Evolutionary conservation across 2,888 invertebrate genomes (phyloP).

Genomic region (Amaurobius ferox): DNA sequence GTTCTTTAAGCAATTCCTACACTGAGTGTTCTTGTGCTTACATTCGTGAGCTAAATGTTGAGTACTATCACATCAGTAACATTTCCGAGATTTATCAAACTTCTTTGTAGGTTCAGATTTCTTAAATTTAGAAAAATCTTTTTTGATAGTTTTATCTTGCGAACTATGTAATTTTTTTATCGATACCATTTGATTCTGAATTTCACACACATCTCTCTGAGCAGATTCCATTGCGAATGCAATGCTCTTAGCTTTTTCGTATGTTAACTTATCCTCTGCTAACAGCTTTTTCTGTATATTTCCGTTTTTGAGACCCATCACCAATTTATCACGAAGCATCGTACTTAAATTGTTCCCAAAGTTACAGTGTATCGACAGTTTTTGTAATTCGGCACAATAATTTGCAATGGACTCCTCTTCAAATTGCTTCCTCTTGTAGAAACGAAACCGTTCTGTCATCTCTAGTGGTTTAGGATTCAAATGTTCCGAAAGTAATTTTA

Average conservation of each 20-base stretch:
- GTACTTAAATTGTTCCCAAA: slow-evolving; percentile 46
- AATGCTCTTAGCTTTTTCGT: slow-evolving; percentile 43
- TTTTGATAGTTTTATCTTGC: slow-evolving; percentile 43
- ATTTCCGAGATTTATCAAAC: slow-evolving; percentile 48
- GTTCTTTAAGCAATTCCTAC: slow-evolving; percentile 49
- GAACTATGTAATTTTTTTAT: slow-evolving; percentile 43
- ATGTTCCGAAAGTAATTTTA: slow-evolving; percentile 50
- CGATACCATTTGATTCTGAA: slow-evolving; percentile 53
- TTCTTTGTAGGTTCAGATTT: slow-evolving; percentile 45
- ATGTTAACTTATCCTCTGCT: slow-evolving; percentile 8
- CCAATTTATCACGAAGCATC: slow-evolving; percentile 49
- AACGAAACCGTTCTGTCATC: slow-evolving; percentile 50
- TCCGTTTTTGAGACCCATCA: slow-evolving; percentile 47
- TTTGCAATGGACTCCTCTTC: slow-evolving; percentile 44
- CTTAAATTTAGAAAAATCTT: slow-evolving; percentile 50
- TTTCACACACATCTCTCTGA: slow-evolving; percentile 54
- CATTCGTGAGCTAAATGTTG: slow-evolving; percentile 53
- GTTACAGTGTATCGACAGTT: slow-evolving; percentile 47
- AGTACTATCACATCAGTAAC: slow-evolving; percentile 53
- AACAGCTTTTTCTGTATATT: slow-evolving; percentile 32
- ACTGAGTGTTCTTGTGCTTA: slow-evolving; percentile 42
- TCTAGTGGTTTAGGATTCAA: slow-evolving; percentile 52
- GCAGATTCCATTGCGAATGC: slow-evolving; percentile 54
- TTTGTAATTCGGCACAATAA: slow-evolving; percentile 48
- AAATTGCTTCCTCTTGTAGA: slow-evolving; percentile 44